phyloP scores from a whole-genome alignment of 1,140 invertebrate genomes.

The Papilio polytes region DNA sequence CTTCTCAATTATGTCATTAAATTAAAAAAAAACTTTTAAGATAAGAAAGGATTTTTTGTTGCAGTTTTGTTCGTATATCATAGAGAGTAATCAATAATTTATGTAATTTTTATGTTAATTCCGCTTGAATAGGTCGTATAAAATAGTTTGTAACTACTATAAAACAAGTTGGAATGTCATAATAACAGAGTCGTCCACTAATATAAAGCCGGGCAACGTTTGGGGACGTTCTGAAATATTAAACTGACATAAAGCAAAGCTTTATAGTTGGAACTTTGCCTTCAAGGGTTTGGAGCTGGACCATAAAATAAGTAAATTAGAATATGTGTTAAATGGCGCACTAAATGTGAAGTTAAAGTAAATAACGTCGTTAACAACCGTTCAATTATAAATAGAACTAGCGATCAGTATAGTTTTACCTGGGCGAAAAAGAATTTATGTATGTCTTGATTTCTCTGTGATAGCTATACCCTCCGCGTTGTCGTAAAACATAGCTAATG shows the following conservation, averaged over 20 bases:
- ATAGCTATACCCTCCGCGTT: no score
- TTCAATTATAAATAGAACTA: background rate
- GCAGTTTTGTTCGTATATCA: no score
- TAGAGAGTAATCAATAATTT: background rate
- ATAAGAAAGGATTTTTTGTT: no score
- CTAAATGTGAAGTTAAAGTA: constrained; percentile 2
- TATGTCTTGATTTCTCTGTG: no score
- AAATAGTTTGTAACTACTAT: background rate
- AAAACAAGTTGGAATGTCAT: constrained; percentile 21
- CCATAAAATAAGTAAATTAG: constrained; percentile 18
- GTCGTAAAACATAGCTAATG: no score
- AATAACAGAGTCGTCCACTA: constrained; percentile 10
- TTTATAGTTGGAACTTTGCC: constrained; percentile 36
- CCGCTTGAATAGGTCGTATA: background rate
- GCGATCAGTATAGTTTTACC: no score
- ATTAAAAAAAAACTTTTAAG: no score
- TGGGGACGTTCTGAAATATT: constrained; percentile 31
- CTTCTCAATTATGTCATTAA: no score
- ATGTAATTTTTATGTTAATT: background rate
- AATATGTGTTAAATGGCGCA: constrained; percentile 10
- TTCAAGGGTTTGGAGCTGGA: constrained; percentile 8
- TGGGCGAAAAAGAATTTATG: no score
- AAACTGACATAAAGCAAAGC: constrained; percentile 33
- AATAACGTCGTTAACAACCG: background rate
- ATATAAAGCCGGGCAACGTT: constrained; percentile 24